Evolutionary conservation across 2,113 vertebrate species (phyloP), one percentile per base, ranked within the genome.

Genomic region (Triplophysa rosa): DNA sequence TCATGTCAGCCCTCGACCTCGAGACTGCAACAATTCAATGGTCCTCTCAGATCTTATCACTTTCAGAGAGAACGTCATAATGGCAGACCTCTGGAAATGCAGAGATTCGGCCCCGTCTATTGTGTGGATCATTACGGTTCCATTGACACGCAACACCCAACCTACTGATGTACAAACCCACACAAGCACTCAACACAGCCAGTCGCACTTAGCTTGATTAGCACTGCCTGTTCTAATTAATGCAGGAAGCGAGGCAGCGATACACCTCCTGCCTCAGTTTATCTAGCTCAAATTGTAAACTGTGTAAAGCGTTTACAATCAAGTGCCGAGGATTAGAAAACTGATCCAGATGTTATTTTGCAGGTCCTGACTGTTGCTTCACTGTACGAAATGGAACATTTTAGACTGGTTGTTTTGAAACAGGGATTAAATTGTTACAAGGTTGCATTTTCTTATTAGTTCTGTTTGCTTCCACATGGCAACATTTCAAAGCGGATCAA

Each of bases 201-300:
- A 80, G 29, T 76, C 13, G 16, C 70, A 75, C 79, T 24, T 74
- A 72, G 83, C 74, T 23, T 84, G 79, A 78, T 80, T 83, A 80
- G 73, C 64, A 42, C 64, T 56, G 74, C 64, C 37, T 75, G 75
- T 54, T 61, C 56, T 58, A 49, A 84, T 73, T 78, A 81, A 64
- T 12, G 23, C 54, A 54, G 77, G 71, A 68, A 72, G 62, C 67
- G 68, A 67, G 70, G 77, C 56, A 74, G 52, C 63, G 67, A 68
- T 64, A 49, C 65, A 79, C 64, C 40, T 78, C 79, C 77, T 81
- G 56, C 26, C 24, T 81, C 83, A 79, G 75, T 81, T 84, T 84
- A 80, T 52, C 62, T 63, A 78, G 62, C 78, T 78, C 82, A 47
- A 64, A 75, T 19, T 84, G 67, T 75, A 65, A 68, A 75, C 54